Conservation (phyloP, 2,888 invertebrate species). For the Nebria salina region DNA sequence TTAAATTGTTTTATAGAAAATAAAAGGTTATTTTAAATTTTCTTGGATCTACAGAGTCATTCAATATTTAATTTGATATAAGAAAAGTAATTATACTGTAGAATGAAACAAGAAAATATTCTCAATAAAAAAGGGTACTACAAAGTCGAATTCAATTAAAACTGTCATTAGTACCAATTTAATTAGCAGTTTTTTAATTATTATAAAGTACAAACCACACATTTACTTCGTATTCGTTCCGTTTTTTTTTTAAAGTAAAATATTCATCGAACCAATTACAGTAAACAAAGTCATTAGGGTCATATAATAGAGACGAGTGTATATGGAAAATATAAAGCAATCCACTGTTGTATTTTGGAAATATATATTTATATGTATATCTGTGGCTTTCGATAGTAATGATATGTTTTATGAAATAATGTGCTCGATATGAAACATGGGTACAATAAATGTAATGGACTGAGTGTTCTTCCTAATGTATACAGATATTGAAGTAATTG, state of each 20-base stretch:
- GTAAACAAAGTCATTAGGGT: slow-evolving; percentile 29
- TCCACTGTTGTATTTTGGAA: not conserved
- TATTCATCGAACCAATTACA: slow-evolving; percentile 36
- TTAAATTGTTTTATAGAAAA: no score
- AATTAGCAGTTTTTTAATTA: slow-evolving; percentile 42
- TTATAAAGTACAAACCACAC: slow-evolving; percentile 18
- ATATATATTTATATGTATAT: slow-evolving; percentile 8
- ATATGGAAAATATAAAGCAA: not conserved
- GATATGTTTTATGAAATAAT: slow-evolving; percentile 23
- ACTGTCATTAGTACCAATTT: slow-evolving; percentile 36
- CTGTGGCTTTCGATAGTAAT: slow-evolving; percentile 23
- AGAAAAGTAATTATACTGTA: not conserved
- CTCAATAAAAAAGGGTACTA: not conserved
- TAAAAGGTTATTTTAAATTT: no score
- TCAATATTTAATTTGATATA: no score
- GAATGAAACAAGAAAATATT: not conserved
- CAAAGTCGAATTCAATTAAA: slow-evolving; percentile 26
- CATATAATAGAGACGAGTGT: slow-evolving; percentile 23
- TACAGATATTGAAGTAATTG: slow-evolving; percentile 37
- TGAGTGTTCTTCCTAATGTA: slow-evolving; percentile 33
- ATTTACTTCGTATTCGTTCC: slow-evolving; percentile 15
- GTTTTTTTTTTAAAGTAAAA: slow-evolving; percentile 30
- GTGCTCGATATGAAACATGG: slow-evolving; percentile 18
- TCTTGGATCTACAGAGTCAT: no score
- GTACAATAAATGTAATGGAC: slow-evolving; percentile 34